These are phyloP conservation scores for Himalopsyche anomala DNA, from an alignment of 2,888 invertebrate genomes.

Conservation along the genomic window DNA sequence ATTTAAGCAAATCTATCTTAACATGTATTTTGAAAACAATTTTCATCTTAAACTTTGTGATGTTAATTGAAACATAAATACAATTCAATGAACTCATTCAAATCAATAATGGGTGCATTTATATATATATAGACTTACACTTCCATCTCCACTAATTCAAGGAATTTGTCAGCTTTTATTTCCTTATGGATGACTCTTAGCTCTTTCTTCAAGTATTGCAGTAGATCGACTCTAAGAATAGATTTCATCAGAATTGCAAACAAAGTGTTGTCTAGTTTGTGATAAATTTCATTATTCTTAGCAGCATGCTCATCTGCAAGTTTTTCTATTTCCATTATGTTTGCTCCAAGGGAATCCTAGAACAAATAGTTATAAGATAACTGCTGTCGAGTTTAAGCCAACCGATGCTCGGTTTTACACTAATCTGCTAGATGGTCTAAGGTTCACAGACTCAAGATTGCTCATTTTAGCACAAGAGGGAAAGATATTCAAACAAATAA, in stretches of 20 bases:
- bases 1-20: too few relatives aligned
- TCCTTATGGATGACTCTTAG: conserved; percentile 82
- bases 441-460: too few relatives aligned
- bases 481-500: not conserved
- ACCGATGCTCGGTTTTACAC: too few relatives aligned
- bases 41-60: too few relatives aligned
- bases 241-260: conserved; percentile 75
- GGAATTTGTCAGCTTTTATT: conserved; percentile 81
- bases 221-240: conserved; percentile 77
- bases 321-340: not conserved
- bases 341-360: not conserved
- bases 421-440: too few relatives aligned
- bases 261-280: not conserved
- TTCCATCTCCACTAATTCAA: conserved; percentile 80
- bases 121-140: conserved; percentile 73
- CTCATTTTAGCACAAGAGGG: not conserved
- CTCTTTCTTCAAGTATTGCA: conserved; percentile 81
- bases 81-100: not conserved
- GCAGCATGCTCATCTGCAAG: not conserved
- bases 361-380: not conserved
- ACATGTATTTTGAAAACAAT: too few relatives aligned
- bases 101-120: too few relatives aligned
- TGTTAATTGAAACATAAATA: too few relatives aligned
- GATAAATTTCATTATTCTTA: not conserved
- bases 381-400: too few relatives aligned